Percentiles rank a stretch among this genome's conserved stretches.
phyloP scores from a whole-genome alignment of 2,113 vertebrate genomes.

The Sebastes schlegelii region DNA sequence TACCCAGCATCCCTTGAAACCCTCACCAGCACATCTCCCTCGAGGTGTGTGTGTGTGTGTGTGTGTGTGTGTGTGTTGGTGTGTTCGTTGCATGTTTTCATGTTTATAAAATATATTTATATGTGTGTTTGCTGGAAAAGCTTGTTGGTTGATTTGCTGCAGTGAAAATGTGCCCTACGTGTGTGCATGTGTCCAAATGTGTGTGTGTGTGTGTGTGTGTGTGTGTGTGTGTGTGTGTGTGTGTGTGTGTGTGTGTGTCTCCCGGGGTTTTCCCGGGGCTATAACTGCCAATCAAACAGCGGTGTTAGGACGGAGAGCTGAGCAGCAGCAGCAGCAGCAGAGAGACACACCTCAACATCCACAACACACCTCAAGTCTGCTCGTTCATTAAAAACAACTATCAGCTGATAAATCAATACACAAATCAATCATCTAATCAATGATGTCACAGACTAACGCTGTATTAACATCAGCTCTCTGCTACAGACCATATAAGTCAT shows the following conservation, averaged over 20 bases:
- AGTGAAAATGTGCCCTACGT: slow-evolving; percentile 23
- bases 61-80: slow-evolving; percentile 39
- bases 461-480: not conserved
- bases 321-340: slow-evolving; percentile 36
- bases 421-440: slow-evolving; percentile 24
- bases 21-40: slow-evolving; percentile 49
- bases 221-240: slow-evolving; percentile 28
- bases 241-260: slow-evolving; percentile 45
- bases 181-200: slow-evolving; percentile 18
- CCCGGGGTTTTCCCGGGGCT: slow-evolving; percentile 75
- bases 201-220: no score
- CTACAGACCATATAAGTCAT: not conserved
- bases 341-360: slow-evolving; percentile 23
- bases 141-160: slow-evolving; percentile 16
- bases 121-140: slow-evolving; percentile 11
- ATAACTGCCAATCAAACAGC: slow-evolving; percentile 75
- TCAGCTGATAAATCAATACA: slow-evolving; percentile 26
- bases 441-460: not conserved
- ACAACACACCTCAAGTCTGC: slow-evolving; percentile 13
- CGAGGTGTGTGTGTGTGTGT: slow-evolving; percentile 62
- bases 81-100: not conserved
- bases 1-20: slow-evolving; percentile 79
- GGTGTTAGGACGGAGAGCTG: slow-evolving; percentile 32
- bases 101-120: slow-evolving; percentile 1
- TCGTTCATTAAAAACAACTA: slow-evolving; percentile 33